phyloP scores from a whole-genome alignment of 2,888 invertebrate genomes.

The Arge pagana region DNA sequence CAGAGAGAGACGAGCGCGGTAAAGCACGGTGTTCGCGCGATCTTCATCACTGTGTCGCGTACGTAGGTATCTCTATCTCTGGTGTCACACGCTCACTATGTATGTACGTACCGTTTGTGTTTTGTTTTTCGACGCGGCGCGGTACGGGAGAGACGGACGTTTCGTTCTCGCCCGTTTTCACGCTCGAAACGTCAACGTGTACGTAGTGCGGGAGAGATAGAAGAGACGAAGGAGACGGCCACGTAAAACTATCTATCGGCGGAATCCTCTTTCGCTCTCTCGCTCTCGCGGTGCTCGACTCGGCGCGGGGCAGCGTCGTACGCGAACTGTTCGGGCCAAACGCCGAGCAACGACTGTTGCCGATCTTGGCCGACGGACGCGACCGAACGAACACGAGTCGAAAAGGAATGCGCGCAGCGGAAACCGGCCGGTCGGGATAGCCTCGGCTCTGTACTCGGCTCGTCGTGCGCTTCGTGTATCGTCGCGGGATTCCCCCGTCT shows the following conservation, averaged over 20 bases:
- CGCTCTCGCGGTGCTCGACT: conserved; percentile 2
- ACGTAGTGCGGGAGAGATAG: no score
- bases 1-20: no score
- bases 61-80: no score
- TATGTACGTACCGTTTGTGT: no score
- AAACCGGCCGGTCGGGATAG: conserved; percentile 47
- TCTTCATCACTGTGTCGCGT: no score
- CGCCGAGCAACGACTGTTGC: conserved; percentile 50
- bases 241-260: neutral
- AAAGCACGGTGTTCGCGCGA: no score
- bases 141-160: no score
- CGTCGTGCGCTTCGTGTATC: neutral
- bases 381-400: conserved; percentile 37
- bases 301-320: conserved; percentile 1
- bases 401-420: conserved; percentile 55
- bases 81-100: no score
- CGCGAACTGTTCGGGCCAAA: conserved; percentile 37
- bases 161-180: no score
- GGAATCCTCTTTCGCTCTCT: neutral
- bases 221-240: no score
- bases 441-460: neutral
- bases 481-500: neutral
- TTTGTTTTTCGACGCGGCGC: no score
- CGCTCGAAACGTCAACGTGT: no score
- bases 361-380: conserved; percentile 36